Base-by-base conservation (phyloP, 2,113 vertebrate species). In the Embiotoca jacksoni region DNA sequence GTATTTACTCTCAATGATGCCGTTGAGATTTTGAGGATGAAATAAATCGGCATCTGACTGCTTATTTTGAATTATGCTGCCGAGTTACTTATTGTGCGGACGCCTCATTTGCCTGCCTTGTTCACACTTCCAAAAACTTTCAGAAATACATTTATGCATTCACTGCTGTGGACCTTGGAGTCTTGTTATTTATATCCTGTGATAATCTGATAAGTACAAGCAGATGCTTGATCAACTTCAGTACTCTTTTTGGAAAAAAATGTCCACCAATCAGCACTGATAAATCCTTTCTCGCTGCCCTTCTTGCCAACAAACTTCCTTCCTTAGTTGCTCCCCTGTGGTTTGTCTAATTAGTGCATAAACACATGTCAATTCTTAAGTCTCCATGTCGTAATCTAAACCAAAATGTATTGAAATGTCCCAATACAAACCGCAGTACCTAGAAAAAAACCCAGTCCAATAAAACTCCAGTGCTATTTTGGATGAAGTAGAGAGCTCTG, bases 391-490 rank as follows among this genome's bases (percentile, higher is more conserved):
- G 61, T 62, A 64, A 68, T 71, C 69, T 83, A 30, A 58, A 69
- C 37, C 35, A 47, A 58, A 72, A 60, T 70, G 35, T 64, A 84
- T 81, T 72, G 33, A 85, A 55, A 59, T 65, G 52, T 50, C 41
- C 15, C 60, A 84, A 84, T 36, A 67, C 33, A 62, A 81, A 78
- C 23, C 35, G 37, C 47, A 63, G 31, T 35, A 58, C 49, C 36
- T 49, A 31, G 50, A 71, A 75, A 37, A 33, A 30, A 60, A 66
- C 41, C 23, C 72, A 30, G 53, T 36, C 61, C 67, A 65, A 65
- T 72, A 66, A 78, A 79, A 76, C 55, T 88, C 83, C 78, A 90
- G 83, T 89, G 81, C 80, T 72, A 61, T 73, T 87, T 80, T 76
- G 64, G 65, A 77, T 58, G 56, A 60, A 67, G 46, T 52, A 13